These are phyloP conservation scores for Himantopus leucocephalus DNA, from an alignment of 2,113 vertebrate genomes.

Conservation along the genomic window DNA sequence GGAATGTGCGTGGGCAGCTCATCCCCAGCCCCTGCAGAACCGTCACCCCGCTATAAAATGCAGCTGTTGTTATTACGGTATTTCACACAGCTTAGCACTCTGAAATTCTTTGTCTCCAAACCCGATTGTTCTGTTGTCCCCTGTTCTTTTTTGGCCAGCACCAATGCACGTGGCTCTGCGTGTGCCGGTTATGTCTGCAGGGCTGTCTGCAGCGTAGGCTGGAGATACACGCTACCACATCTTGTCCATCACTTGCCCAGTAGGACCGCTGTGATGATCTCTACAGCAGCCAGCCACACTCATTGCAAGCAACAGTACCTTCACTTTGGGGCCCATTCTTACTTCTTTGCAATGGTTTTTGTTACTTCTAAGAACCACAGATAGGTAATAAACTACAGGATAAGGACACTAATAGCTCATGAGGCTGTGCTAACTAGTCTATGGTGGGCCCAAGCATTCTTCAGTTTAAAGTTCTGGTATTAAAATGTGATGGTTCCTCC, in stretches of 20 bases:
- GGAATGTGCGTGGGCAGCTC: background rate
- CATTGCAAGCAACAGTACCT: accelerated
- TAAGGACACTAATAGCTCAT: background rate
- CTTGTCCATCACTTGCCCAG: background rate
- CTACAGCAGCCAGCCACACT: background rate
- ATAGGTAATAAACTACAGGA: background rate
- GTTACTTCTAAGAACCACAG: background rate
- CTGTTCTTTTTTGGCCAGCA: background rate
- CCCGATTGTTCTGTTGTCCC: background rate
- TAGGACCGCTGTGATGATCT: background rate
- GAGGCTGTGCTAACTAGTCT: background rate
- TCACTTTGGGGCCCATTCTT: background rate
- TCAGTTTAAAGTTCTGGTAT: background rate
- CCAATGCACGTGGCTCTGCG: accelerated
- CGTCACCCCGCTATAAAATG: background rate
- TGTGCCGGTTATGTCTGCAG: background rate
- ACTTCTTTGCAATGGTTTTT: background rate
- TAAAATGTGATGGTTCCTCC: background rate
- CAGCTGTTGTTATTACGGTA: background rate
- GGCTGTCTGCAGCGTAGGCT: background rate
- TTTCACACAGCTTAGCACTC: background rate
- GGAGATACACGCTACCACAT: accelerated
- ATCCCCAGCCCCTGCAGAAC: background rate
- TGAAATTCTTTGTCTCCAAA: background rate
- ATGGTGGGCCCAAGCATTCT: background rate